phyloP scores from a whole-genome alignment of 2,888 invertebrate species.

The Diaphora mendica region DNA sequence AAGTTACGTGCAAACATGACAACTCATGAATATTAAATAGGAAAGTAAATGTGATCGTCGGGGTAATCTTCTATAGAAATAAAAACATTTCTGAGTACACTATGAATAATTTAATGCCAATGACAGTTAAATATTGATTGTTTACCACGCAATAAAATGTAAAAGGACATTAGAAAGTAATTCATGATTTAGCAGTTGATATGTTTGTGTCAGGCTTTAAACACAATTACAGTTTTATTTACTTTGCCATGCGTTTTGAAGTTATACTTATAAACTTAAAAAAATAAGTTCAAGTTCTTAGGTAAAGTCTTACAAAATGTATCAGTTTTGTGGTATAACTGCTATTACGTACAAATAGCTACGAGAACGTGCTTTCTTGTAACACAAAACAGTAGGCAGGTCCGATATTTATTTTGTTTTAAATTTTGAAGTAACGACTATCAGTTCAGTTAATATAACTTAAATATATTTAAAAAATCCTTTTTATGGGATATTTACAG shows the following conservation, averaged over 20 bases:
- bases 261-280: no score
- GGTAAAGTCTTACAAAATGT: no score
- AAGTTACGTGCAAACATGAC: conserved; percentile 61
- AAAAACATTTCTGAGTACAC: conserved; percentile 46
- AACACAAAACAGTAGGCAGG: no score
- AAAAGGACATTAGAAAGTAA: conserved; percentile 14
- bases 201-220: background rate
- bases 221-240: background rate
- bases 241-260: background rate
- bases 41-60: conserved; percentile 58
- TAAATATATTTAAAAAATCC: no score
- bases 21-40: conserved; percentile 73
- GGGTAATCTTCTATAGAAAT: conserved; percentile 52
- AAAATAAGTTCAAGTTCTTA: no score
- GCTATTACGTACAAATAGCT: no score
- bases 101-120: conserved; percentile 53
- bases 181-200: background rate
- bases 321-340: no score
- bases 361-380: no score
- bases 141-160: conserved; percentile 23
- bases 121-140: conserved; percentile 30
- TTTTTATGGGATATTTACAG: background rate
- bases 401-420: no score
- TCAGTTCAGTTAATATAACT: no score
- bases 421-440: no score